A percentile compares a stretch with the other conserved stretches of the same genome.
phyloP scores from a whole-genome alignment of 2,113 vertebrate genomes.

The Blennius ocellaris region DNA sequence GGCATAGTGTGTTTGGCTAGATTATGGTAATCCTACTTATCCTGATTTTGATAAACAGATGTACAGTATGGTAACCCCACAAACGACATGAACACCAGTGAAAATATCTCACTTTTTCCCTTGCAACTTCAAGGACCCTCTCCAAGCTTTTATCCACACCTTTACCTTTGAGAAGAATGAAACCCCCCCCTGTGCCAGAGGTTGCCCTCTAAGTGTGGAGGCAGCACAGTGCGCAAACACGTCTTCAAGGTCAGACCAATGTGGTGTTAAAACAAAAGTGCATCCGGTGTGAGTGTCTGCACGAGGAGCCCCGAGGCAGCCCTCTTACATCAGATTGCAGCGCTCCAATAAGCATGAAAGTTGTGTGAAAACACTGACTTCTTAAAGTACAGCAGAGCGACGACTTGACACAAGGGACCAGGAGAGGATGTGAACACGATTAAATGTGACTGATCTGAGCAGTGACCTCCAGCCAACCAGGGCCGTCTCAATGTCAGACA shows the following conservation, averaged over 20 bases:
- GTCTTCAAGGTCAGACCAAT: constrained; percentile 46
- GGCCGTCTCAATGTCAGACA: constrained; percentile 65
- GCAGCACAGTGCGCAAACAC: neutral
- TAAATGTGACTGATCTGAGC: constrained; percentile 60
- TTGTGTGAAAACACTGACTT: constrained; percentile 33
- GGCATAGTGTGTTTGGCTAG: too few species aligned
- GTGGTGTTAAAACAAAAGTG: constrained; percentile 21
- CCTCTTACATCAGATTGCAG: constrained; percentile 12
- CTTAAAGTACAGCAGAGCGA: constrained; percentile 38
- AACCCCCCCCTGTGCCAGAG: too few species aligned
- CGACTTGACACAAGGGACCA: constrained; percentile 31
- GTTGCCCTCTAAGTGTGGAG: neutral
- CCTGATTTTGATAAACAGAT: too few species aligned
- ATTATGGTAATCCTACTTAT: too few species aligned
- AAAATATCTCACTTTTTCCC: too few species aligned
- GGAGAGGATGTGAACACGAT: constrained; percentile 45
- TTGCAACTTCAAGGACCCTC: too few species aligned
- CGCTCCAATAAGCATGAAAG: constrained; percentile 37
- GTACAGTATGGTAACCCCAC: too few species aligned
- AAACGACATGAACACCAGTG: neutral
- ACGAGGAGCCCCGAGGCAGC: neutral
- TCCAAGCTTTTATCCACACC: too few species aligned
- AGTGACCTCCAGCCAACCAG: constrained; percentile 63
- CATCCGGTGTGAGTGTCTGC: constrained; percentile 10
- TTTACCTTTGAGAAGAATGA: too few species aligned